Percentiles rank a stretch among this genome's conserved stretches.
phyloP scores from a whole-genome alignment of 2,797 vertebrate genomes.

The Erpetoichthys calabaricus region DNA sequence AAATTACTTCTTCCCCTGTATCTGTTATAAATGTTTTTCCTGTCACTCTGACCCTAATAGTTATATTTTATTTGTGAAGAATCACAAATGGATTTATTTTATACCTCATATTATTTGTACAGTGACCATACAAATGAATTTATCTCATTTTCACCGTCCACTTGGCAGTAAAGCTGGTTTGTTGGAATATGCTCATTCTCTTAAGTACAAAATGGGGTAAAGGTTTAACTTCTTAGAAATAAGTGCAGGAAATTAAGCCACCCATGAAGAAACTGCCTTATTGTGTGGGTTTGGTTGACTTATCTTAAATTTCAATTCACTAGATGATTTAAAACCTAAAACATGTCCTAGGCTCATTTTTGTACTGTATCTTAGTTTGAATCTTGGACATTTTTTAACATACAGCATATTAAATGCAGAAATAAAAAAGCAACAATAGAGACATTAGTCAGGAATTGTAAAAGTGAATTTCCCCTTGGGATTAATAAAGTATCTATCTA shows the following conservation, averaged over 20 bases:
- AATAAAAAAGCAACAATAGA: too few relatives aligned
- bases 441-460: too few relatives aligned
- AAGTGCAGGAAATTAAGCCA: slow-evolving; percentile 64
- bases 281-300: slow-evolving; percentile 46
- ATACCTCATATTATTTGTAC: slow-evolving; percentile 51
- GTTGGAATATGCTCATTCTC: slow-evolving; percentile 42
- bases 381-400: too few relatives aligned
- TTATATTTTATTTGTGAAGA: slow-evolving; percentile 66
- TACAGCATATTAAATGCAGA: too few relatives aligned
- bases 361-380: slow-evolving; percentile 18
- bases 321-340: slow-evolving; percentile 60
- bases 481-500: too few relatives aligned
- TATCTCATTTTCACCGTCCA: slow-evolving; percentile 67
- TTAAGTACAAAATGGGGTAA: slow-evolving; percentile 56
- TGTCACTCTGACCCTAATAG: slow-evolving; percentile 43
- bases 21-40: slow-evolving; percentile 45
- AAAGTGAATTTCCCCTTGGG: too few relatives aligned
- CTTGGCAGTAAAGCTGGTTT: slow-evolving; percentile 49
- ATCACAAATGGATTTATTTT: slow-evolving; percentile 66
- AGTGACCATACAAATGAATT: slow-evolving; percentile 62
- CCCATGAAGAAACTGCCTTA: slow-evolving; percentile 45
- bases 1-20: slow-evolving; percentile 27
- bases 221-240: slow-evolving; percentile 54
- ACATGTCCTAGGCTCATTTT: slow-evolving; percentile 58
- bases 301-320: slow-evolving; percentile 61